Base-by-base conservation (phyloP, 2,113 vertebrate species). In the Peromyscus polionotus region DNA sequence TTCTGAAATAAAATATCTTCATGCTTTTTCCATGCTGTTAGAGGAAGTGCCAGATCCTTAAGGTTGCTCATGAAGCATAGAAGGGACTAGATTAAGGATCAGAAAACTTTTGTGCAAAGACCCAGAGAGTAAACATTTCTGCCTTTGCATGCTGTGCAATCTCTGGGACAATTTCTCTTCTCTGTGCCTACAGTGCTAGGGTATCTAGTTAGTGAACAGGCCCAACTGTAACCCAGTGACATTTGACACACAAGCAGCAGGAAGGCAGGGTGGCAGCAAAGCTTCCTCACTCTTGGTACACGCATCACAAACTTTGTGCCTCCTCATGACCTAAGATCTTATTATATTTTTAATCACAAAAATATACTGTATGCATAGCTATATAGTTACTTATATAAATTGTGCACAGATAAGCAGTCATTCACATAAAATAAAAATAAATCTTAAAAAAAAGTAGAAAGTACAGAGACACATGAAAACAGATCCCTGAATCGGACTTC, bases 1-100 rank as follows among this genome's bases (percentile, higher is more conserved):
- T 95, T 87, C n/a, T 28, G 68, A 89, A 93, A 76, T 19, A 36
- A 20, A 95, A 93, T 95, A 88, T 54, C 63, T 92, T 80, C 65
- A 72, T 9, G 63, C 48, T 24, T 13, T 91, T 81, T 75, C 72
- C 28, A 48, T 61, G 11, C 76, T 88, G 39, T 80, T 84, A n/a
- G 28, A 92, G 61, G 72, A 79, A 88, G 67, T 70, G 65, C 26
- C 59, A 94, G 13, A 86, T 39, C 28, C 12, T 72, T 85, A 42
- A 72, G 45, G 9, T 79, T 93, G 19, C 17, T 75, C 72, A 88
- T 39, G n/a, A 93, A 85, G 45, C 36, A 91, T 22, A 4, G 22
- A 39, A 57, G 6, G 42, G 17, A 61, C 39, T 42, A 94, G 83
- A 88, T 22, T 3, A 39, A 36, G 51, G 33, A 61, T 81, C 12